Evolutionary conservation across 2,113 vertebrate species (phyloP).

Genomic region (Gopherus evgoodei): DNA sequence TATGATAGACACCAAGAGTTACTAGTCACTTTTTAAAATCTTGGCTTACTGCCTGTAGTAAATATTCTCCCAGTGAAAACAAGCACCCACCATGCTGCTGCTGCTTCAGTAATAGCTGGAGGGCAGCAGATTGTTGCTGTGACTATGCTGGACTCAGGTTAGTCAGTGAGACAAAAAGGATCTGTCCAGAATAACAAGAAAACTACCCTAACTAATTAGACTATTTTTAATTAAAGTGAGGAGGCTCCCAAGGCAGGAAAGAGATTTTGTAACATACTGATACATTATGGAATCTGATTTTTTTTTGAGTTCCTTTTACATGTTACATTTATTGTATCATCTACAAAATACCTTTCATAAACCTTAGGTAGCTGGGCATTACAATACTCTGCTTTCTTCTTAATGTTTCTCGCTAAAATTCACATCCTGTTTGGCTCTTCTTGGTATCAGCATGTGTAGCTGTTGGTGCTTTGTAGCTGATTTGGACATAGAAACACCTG

Average conservation of each 20-base stretch:
- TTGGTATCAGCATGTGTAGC: conserved; percentile 12
- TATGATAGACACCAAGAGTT: not conserved
- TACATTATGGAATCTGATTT: not conserved
- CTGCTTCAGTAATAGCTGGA: conserved; percentile 37
- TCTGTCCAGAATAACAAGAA: conserved; percentile 60
- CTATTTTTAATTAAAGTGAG: conserved; percentile 59
- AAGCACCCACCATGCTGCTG: conserved; percentile 58
- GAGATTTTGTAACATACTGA: not conserved
- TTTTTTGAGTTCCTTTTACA: not conserved
- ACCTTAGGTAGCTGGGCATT: accelerated
- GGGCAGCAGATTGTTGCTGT: conserved; percentile 47
- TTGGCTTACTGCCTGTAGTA: conserved; percentile 46
- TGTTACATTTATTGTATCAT: conserved; percentile 42
- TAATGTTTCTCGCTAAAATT: conserved; percentile 2
- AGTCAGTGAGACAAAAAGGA: conserved; percentile 57
- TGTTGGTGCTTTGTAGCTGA: not conserved
- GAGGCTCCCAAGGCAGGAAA: conserved; percentile 36
- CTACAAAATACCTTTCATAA: conserved; percentile 28
- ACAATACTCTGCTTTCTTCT: not conserved
- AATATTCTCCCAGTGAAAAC: conserved; percentile 61
- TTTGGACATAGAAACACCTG: not conserved
- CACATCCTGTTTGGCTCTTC: not conserved
- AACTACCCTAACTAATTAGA: conserved; percentile 60
- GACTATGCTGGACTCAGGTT: not conserved
- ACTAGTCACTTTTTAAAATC: conserved; percentile 17